Base-by-base conservation (phyloP, 2,888 invertebrate species). In the Drosophila recens region DNA sequence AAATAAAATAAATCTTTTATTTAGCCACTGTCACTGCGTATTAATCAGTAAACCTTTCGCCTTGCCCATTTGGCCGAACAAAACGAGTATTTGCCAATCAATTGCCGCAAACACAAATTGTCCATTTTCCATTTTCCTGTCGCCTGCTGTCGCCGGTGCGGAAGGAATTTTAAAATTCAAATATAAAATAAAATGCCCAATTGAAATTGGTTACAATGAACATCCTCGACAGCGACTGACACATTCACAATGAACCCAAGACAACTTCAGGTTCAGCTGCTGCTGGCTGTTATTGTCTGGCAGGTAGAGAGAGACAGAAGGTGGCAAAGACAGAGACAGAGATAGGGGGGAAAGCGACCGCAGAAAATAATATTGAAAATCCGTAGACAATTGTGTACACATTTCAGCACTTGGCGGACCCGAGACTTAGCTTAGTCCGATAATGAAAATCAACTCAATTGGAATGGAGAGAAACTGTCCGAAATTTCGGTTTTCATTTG, bases 121-220 rank as follows among this genome's bases (percentile, higher is more conserved):
- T 91, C 91, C 91, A 91, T 91, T 91, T 91, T 91, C 91, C 91
- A 91, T 91, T 91, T 91, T 91, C 91, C 91, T 91, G 91, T 84
- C 75, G 80, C 82, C 89, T 68, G 78, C 80, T 77, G 82, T 85
- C 77, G 87, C 78, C 85, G 86, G 66, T 80, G 76, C 84, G 91
- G 90, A 91, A 89, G 82, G 89, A 88, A 90, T 90, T 90, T 91
- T 84, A 89, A 91, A 90, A 88, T 89, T 83, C 89, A 87, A 91
- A 90, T 91, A 91, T 90, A 91, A 90, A 87, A 89, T 89, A 90
- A 89, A 91, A 90, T 90, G 85, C 90, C 87, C 90, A 90, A 91
- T 91, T 90, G 91, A 90, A 91, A 88, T 84, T 82, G 82, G 83
- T 82, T 86, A 90, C 90, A 91, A 86, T 89, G 90, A 84, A 79